Evolutionary conservation across 2,888 invertebrate genomes (phyloP).

Genomic region (Plebejus argus): DNA sequence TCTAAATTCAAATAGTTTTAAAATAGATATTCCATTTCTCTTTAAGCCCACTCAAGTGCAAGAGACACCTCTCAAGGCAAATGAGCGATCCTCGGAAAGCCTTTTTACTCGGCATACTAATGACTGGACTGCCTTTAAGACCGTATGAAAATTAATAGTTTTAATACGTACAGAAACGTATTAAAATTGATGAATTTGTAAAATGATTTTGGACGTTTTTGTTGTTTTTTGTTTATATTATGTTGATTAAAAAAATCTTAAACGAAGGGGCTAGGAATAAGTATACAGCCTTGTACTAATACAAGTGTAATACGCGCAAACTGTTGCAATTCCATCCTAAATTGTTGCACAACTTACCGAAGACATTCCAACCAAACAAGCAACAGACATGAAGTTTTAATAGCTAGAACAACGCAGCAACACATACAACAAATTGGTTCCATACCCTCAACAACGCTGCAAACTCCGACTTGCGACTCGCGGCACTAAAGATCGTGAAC

Average conservation of each 20-base stretch:
- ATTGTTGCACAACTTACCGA: background rate
- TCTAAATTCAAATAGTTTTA: background rate
- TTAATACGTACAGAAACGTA: background rate
- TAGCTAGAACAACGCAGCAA: slow-evolving; percentile 10
- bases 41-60: slow-evolving; percentile 1
- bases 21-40: background rate
- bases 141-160: background rate
- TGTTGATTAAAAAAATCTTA: too few species aligned
- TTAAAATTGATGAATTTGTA: too few species aligned
- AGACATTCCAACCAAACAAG: background rate
- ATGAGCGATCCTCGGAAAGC: slow-evolving; percentile 14
- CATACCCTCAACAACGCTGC: slow-evolving; percentile 18
- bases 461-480: background rate
- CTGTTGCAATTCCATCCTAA: background rate
- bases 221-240: too few species aligned
- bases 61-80: slow-evolving; percentile 30
- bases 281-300: too few species aligned
- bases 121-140: slow-evolving; percentile 7
- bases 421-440: slow-evolving; percentile 15
- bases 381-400: slow-evolving; percentile 10
- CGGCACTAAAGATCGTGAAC: background rate
- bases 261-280: too few species aligned
- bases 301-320: background rate
- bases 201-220: too few species aligned
- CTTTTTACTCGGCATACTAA: slow-evolving; percentile 25